Evolutionary conservation across 2,888 invertebrate genomes (phyloP).

Genomic region (Drosophila setosimentum): DNA sequence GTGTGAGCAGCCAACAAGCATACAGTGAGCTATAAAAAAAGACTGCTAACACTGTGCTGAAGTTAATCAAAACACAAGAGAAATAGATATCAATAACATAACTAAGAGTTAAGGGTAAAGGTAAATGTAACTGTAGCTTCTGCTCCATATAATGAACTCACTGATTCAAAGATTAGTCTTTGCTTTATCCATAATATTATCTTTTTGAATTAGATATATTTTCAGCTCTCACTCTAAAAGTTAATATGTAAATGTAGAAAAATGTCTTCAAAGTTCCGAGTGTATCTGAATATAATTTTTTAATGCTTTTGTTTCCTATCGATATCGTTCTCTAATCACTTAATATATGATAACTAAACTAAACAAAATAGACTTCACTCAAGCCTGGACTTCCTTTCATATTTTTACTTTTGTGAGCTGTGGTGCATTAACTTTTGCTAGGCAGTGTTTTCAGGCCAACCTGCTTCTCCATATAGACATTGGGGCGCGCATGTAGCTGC

Average conservation of each 20-base stretch:
- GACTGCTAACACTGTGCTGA: constrained; percentile 3
- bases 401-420: not conserved
- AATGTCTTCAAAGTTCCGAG: not conserved
- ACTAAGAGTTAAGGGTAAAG: not conserved
- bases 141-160: not conserved
- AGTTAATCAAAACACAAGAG: not conserved
- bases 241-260: not conserved
- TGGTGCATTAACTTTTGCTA: constrained; percentile 24
- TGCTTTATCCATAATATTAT: not conserved
- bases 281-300: not conserved
- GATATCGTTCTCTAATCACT: not conserved
- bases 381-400: not conserved
- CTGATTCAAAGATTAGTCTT: not conserved
- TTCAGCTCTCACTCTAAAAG: not conserved
- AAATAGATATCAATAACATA: not conserved
- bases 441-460: constrained; percentile 47
- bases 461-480: constrained; percentile 56
- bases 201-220: not conserved
- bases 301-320: not conserved
- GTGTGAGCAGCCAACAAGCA: constrained; percentile 40
- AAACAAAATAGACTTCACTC: not conserved
- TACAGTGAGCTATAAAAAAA: constrained; percentile 34
- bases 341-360: not conserved
- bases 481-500: constrained; percentile 54
- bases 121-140: not conserved